A percentile compares a stretch with the other conserved stretches of the same genome.
phyloP scores from a whole-genome alignment of 2,888 invertebrate species.

The Thalpophila matura region DNA sequence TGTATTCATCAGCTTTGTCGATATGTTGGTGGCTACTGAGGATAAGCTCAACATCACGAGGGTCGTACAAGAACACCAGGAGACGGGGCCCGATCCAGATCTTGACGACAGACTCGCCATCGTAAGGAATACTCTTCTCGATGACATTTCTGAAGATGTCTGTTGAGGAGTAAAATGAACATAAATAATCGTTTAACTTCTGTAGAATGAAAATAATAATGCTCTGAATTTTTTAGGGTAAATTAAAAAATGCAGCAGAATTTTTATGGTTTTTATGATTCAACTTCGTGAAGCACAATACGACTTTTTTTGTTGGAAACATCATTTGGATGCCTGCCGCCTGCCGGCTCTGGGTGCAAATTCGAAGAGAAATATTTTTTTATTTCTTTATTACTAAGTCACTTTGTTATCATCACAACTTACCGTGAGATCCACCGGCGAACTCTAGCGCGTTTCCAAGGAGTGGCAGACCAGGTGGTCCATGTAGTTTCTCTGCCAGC shows the following conservation, averaged over 20 bases:
- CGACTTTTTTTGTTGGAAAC: conserved; percentile 9
- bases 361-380: too few species aligned
- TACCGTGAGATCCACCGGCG: conserved; percentile 93
- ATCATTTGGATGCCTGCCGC: background rate
- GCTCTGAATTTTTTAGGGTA: background rate
- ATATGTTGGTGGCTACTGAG: conserved; percentile 95
- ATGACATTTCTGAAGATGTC: conserved; percentile 93
- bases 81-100: conserved; percentile 95
- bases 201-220: background rate
- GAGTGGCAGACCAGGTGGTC: conserved; percentile 93
- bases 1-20: conserved; percentile 95
- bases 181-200: conserved; percentile 6
- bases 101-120: conserved; percentile 90
- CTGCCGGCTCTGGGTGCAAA: too few species aligned
- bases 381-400: too few species aligned
- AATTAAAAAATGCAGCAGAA: background rate
- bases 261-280: background rate
- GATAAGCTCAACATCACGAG: conserved; percentile 94
- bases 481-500: conserved; percentile 93
- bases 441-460: conserved; percentile 95
- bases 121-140: conserved; percentile 88
- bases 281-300: conserved; percentile 13
- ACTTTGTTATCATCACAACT: too few species aligned
- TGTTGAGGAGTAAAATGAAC: conserved; percentile 70
- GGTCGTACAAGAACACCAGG: conserved; percentile 93